Evolutionary conservation across 92 coral and sea anemone species (phyloP).

Genomic region (Plumapathes pennacea): DNA sequence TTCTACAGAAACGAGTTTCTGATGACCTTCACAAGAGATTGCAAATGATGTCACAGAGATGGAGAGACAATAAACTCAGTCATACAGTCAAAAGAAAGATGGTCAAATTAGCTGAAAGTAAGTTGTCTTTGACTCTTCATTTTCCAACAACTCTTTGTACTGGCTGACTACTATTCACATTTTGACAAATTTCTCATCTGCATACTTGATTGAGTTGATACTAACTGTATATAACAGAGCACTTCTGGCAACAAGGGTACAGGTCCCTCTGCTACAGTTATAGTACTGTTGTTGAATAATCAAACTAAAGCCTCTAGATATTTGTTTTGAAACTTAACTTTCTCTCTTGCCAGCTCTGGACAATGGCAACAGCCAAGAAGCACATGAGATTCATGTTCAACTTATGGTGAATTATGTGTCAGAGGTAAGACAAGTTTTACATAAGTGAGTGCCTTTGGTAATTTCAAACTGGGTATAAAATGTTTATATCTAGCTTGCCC

Average conservation of each 20-base stretch:
- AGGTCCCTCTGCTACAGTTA: no score
- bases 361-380: slow-evolving; percentile 76
- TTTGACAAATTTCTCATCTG: no score
- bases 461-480: neutral
- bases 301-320: neutral
- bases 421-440: slow-evolving; percentile 51
- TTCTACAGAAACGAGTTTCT: slow-evolving; percentile 82
- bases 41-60: slow-evolving; percentile 81
- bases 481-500: neutral
- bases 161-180: no score
- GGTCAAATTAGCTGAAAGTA: slow-evolving; percentile 90
- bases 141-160: no score
- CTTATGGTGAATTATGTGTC: slow-evolving; percentile 94
- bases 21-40: slow-evolving; percentile 84
- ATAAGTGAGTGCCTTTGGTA: neutral
- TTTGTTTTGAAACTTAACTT: neutral
- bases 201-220: no score
- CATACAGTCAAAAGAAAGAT: slow-evolving; percentile 81
- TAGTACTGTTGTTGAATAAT: no score
- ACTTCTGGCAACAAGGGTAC: no score
- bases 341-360: slow-evolving; percentile 64
- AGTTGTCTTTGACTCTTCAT: no score
- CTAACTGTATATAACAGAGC: no score
- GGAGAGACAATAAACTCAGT: slow-evolving; percentile 84
- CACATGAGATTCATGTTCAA: slow-evolving; percentile 86